These are phyloP conservation scores for Oophaga pumilio DNA, from an alignment of 2,113 vertebrate genomes.

Conservation along the genomic window DNA sequence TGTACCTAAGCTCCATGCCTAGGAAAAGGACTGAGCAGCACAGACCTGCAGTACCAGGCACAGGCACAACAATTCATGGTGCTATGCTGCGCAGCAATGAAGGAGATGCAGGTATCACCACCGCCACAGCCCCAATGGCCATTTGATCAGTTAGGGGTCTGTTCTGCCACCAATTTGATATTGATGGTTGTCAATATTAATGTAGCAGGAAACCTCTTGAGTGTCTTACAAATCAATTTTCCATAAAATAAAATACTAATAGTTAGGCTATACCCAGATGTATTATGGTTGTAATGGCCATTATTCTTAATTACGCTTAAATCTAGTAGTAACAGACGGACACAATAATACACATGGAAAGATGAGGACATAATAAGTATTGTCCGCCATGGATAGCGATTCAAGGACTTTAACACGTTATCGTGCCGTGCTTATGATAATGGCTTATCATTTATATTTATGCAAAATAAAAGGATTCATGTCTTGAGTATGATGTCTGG, in stretches of 20 bases:
- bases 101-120: too few relatives aligned
- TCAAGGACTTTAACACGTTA: neutral
- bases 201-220: too few relatives aligned
- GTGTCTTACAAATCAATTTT: constrained; percentile 28
- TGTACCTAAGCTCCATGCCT: too few relatives aligned
- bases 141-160: too few relatives aligned
- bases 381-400: neutral
- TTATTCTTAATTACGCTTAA: constrained; percentile 18
- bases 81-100: too few relatives aligned
- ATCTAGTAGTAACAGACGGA: neutral
- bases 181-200: too few relatives aligned
- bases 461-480: constrained; percentile 14
- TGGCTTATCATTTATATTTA: constrained; percentile 10
- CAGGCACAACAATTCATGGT: too few relatives aligned
- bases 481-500: constrained; percentile 4
- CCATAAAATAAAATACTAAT: constrained; percentile 4
- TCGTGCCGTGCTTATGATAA: constrained; percentile 1
- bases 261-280: constrained; percentile 12
- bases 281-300: neutral
- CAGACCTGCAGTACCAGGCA: too few relatives aligned
- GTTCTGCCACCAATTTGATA: too few relatives aligned
- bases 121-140: too few relatives aligned
- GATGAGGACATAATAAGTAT: neutral
- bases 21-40: too few relatives aligned
- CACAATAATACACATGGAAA: neutral